These are phyloP conservation scores for Zonotrichia leucophrys DNA, from an alignment of 2,113 vertebrate species.

Conservation along the genomic window DNA sequence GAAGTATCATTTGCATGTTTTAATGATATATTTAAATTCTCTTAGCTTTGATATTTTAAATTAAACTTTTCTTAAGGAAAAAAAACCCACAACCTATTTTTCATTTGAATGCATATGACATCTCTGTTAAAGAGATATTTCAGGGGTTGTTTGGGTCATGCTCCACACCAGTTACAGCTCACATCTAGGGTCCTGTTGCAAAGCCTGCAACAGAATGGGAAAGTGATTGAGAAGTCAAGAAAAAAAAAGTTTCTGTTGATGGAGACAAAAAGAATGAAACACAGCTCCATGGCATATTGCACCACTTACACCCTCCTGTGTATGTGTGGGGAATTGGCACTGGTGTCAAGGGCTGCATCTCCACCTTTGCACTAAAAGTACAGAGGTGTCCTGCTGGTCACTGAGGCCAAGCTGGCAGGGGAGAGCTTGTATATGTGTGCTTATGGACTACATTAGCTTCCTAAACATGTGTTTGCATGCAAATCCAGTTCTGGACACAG, in stretches of 20 bases:
- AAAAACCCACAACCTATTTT: neutral
- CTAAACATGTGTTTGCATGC: neutral
- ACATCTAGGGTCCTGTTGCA: neutral
- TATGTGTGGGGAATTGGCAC: neutral
- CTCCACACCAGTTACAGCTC: neutral
- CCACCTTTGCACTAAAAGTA: neutral
- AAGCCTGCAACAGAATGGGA: neutral
- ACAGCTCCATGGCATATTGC: neutral
- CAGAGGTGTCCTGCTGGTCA: neutral
- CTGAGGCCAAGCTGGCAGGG: neutral
- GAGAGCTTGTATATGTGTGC: neutral
- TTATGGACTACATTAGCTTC: neutral
- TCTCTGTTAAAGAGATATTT: neutral
- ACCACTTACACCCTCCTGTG: neutral
- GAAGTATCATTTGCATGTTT: neutral
- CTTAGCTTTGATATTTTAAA: neutral
- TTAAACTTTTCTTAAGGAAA: neutral
- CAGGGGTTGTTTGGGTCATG: neutral
- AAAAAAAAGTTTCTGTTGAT: neutral
- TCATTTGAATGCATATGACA: neutral
- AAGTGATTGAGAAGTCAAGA: neutral
- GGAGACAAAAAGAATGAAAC: neutral
- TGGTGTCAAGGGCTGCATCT: neutral
- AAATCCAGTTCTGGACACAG: neutral
- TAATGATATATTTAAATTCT: neutral